Conservation (phyloP, 2,888 invertebrate genomes). For the Cryptosula pallasiana region DNA sequence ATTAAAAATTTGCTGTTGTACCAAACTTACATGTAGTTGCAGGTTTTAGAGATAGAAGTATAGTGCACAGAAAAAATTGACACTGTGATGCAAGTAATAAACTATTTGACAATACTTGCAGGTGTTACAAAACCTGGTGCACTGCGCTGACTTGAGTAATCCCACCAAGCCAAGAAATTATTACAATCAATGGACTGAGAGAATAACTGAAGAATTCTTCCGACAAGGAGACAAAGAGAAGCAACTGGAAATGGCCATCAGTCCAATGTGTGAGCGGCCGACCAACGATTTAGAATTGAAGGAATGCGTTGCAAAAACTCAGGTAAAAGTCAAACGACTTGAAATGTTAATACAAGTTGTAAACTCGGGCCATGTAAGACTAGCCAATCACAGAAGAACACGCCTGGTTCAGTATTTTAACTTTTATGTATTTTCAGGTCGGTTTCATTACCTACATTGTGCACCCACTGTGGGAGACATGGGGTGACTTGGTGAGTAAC, state of each 20-base stretch:
- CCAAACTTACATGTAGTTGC: too few relatives aligned
- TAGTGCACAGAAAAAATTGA: too few relatives aligned
- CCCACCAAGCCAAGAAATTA: conserved; percentile 82
- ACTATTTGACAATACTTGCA: conserved; percentile 55
- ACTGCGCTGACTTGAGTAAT: conserved; percentile 97
- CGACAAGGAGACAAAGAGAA: conserved; percentile 94
- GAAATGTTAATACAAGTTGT: too few relatives aligned
- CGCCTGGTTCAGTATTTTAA: too few relatives aligned
- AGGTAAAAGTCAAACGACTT: too few relatives aligned
- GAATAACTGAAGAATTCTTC: conserved; percentile 98
- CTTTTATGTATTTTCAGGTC: conserved; percentile 66
- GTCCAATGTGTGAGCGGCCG: conserved; percentile 98
- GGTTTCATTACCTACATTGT: conserved; percentile 99
- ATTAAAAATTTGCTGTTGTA: too few relatives aligned
- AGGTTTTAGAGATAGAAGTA: too few relatives aligned
- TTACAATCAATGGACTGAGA: conserved; percentile 87
- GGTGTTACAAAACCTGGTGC: conserved; percentile 97
- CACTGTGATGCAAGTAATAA: too few relatives aligned
- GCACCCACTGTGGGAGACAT: conserved; percentile 98
- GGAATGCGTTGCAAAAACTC: conserved; percentile 17
- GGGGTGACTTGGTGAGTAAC: conserved; percentile 98
- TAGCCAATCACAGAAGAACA: too few relatives aligned
- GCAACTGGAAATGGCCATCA: conserved; percentile 91
- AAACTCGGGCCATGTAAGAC: too few relatives aligned
- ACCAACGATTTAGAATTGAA: conserved; percentile 90